Conservation (phyloP, 2,888 invertebrate species). For the Choristoneura rosaceana region DNA sequence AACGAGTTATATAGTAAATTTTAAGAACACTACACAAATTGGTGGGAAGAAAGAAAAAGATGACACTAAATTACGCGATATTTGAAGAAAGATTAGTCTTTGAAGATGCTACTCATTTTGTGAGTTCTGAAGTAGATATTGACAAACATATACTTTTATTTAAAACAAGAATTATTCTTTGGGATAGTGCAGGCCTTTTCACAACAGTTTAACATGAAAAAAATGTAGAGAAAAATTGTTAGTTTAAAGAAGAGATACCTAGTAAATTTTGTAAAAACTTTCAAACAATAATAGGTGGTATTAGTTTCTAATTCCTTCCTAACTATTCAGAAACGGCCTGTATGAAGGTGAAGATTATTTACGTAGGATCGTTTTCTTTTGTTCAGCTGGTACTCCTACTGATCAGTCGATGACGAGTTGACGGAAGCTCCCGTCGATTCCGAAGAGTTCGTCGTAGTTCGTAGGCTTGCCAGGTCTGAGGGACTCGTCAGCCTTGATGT, state of each 20-base stretch:
- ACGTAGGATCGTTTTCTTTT: constrained; percentile 17
- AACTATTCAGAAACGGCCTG: not conserved
- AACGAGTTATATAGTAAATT: too few relatives aligned
- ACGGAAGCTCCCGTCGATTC: constrained; percentile 95
- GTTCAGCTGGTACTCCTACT: constrained; percentile 25
- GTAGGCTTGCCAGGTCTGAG: constrained; percentile 94
- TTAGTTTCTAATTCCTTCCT: not conserved
- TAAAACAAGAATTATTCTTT: too few relatives aligned
- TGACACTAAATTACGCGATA: not conserved
- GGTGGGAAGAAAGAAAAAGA: not conserved
- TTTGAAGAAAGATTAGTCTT: not conserved
- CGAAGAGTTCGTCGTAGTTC: constrained; percentile 94
- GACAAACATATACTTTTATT: too few relatives aligned
- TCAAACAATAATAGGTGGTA: not conserved
- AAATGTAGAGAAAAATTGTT: not conserved
- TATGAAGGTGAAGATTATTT: not conserved
- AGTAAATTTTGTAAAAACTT: not conserved
- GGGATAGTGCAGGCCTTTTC: not conserved
- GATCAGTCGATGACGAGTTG: constrained; percentile 91
- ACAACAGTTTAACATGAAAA: not conserved
- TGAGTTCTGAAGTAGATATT: too few relatives aligned
- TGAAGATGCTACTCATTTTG: not conserved
- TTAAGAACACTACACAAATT: not conserved
- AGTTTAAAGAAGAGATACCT: not conserved
- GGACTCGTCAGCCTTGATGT: constrained; percentile 91